A percentile compares a stretch with the other conserved stretches of the same genome.
phyloP scores from a whole-genome alignment of 2,888 invertebrate species.

The Mystacides longicornis region DNA sequence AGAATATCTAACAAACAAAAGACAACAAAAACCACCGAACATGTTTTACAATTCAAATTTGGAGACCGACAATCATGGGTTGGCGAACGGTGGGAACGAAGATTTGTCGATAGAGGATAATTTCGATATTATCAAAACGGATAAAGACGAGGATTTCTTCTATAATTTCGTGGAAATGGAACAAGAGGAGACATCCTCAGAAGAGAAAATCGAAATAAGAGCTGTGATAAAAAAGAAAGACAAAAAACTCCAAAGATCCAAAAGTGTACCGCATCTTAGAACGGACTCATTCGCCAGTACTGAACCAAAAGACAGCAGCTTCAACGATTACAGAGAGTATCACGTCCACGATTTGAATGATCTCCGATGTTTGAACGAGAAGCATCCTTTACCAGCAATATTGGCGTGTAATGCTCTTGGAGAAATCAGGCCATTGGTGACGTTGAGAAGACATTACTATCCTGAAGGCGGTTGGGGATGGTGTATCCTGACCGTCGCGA shows the following conservation, averaged over 20 bases:
- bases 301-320: slow-evolving; percentile 14
- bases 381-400: slow-evolving; percentile 46
- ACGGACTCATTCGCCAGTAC: slow-evolving; percentile 22
- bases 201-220: slow-evolving; percentile 18
- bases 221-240: slow-evolving; percentile 10
- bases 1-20: not conserved
- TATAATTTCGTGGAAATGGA: slow-evolving; percentile 14
- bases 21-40: not conserved
- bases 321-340: slow-evolving; percentile 14
- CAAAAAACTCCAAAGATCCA: slow-evolving; percentile 8
- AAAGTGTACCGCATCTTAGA: slow-evolving; percentile 22
- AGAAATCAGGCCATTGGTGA: slow-evolving; percentile 53
- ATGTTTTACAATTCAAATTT: not conserved
- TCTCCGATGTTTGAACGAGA: slow-evolving; percentile 15
- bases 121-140: not conserved
- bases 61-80: not conserved
- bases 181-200: slow-evolving; percentile 24
- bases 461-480: slow-evolving; percentile 88
- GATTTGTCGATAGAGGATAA: not conserved
- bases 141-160: not conserved
- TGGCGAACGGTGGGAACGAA: not conserved
- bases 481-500: slow-evolving; percentile 66
- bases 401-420: slow-evolving; percentile 14
- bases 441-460: slow-evolving; percentile 73
- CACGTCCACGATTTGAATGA: slow-evolving; percentile 19